Conservation (phyloP, 2,888 invertebrate genomes). For the Tupiocoris notatus region DNA sequence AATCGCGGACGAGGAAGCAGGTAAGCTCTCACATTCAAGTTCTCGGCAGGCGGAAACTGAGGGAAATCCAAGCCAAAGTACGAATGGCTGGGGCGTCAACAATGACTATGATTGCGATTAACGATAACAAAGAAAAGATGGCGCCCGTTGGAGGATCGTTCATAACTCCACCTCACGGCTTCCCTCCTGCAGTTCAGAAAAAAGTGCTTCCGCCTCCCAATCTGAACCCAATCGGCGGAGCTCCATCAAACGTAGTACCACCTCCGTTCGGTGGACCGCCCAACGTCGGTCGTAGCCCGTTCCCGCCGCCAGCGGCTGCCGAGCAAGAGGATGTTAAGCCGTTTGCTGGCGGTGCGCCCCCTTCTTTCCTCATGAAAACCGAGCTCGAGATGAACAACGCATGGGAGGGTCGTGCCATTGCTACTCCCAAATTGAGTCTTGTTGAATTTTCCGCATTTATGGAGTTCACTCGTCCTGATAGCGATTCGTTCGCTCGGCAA, state of each 20-base stretch:
- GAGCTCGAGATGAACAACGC: conserved; percentile 3
- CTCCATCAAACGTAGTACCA: background rate
- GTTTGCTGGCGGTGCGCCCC: conserved; percentile 75
- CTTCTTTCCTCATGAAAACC: conserved; percentile 51
- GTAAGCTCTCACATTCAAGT: conserved; percentile 99
- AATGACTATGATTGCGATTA: conserved; percentile 29
- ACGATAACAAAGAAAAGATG: conserved; percentile 35
- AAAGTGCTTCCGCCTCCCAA: conserved; percentile 18
- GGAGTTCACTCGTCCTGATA: conserved; percentile 84
- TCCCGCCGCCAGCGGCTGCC: conserved; percentile 62
- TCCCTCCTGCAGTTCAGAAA: conserved; percentile 24
- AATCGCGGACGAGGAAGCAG: conserved; percentile 98
- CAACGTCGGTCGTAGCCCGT: conserved; percentile 18
- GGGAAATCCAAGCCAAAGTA: conserved; percentile 97
- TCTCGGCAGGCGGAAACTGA: conserved; percentile 93
- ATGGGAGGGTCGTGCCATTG: conserved; percentile 94
- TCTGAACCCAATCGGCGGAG: conserved; percentile 21
- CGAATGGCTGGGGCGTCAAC: conserved; percentile 67
- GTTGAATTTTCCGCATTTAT: conserved; percentile 98
- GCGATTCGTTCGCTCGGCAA: conserved; percentile 56
- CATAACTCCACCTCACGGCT: conserved; percentile 1
- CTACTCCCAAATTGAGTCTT: conserved; percentile 92
- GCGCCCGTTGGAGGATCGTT: conserved; percentile 15
- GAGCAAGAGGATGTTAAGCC: conserved; percentile 68
- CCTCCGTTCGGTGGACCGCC: conserved; percentile 25